Conservation (phyloP, 2,888 invertebrate genomes). For the Tachina grossa region DNA sequence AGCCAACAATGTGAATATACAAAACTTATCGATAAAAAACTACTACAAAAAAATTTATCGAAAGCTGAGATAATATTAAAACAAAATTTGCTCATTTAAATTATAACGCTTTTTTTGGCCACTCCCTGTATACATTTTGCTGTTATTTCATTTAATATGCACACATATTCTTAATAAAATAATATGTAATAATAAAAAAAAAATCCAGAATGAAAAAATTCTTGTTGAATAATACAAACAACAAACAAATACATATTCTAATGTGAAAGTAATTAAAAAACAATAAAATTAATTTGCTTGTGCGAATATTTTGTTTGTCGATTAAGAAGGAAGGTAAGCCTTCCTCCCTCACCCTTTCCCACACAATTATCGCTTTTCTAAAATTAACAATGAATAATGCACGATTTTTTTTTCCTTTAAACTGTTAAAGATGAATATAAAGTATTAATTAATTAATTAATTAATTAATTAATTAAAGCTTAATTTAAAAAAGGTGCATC, state of each 20-base stretch:
- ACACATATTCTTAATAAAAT: background rate
- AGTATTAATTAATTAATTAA: too few species aligned
- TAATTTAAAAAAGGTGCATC: too few species aligned
- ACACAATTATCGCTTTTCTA: fast-evolving
- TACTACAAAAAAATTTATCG: too few species aligned
- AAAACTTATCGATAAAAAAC: too few species aligned
- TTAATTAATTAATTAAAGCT: too few species aligned
- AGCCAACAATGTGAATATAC: too few species aligned
- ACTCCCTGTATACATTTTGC: background rate
- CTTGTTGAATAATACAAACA: background rate
- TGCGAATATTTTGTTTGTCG: slow-evolving; percentile 1
- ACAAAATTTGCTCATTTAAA: background rate
- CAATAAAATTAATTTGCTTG: background rate
- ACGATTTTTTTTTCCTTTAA: background rate
- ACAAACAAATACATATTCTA: background rate
- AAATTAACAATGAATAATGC: background rate
- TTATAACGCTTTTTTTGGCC: background rate
- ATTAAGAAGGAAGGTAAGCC: background rate
- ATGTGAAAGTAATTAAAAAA: background rate
- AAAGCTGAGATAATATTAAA: too few species aligned
- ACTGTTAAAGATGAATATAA: background rate
- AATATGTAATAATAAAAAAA: background rate
- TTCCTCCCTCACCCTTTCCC: too few species aligned
- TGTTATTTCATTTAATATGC: background rate
- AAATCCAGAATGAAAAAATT: background rate